These are phyloP conservation scores for Sesamia nonagrioides DNA, from an alignment of 1,140 invertebrate species.

Conservation along the genomic window DNA sequence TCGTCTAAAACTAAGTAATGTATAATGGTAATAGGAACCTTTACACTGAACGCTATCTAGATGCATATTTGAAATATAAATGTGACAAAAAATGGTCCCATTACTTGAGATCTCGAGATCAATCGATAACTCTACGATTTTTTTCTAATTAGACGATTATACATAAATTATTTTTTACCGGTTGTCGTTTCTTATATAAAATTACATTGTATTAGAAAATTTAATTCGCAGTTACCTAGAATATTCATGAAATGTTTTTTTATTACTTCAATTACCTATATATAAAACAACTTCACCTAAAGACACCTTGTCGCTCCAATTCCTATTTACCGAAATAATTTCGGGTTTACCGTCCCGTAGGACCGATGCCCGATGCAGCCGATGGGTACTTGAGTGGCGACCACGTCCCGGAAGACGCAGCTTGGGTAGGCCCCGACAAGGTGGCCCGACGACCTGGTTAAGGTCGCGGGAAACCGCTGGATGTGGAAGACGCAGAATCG, in stretches of 20 bases:
- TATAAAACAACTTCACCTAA: neutral
- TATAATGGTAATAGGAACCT: constrained; percentile 51
- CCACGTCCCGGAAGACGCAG: too few species aligned
- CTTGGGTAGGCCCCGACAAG: too few species aligned
- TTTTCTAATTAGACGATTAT: neutral
- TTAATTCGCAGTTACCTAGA: neutral
- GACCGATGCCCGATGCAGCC: too few species aligned
- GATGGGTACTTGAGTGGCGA: too few species aligned
- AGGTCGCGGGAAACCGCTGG: too few species aligned
- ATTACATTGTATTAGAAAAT: constrained; percentile 6
- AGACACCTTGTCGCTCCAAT: neutral
- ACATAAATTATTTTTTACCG: neutral
- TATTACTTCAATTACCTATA: neutral
- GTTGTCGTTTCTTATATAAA: neutral
- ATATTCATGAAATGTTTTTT: neutral
- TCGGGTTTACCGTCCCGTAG: neutral
- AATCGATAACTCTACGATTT: constrained; percentile 3
- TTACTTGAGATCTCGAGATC: constrained; percentile 6
- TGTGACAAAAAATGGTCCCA: neutral
- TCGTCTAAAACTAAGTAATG: constrained; percentile 18
- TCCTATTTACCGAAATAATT: neutral
- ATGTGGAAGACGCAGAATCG: neutral
- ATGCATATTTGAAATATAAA: constrained; percentile 9
- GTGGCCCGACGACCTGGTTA: too few species aligned
- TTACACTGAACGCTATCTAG: constrained; percentile 50